Conservation (phyloP, 2,888 invertebrate species). For the Oeneis ivallda region DNA sequence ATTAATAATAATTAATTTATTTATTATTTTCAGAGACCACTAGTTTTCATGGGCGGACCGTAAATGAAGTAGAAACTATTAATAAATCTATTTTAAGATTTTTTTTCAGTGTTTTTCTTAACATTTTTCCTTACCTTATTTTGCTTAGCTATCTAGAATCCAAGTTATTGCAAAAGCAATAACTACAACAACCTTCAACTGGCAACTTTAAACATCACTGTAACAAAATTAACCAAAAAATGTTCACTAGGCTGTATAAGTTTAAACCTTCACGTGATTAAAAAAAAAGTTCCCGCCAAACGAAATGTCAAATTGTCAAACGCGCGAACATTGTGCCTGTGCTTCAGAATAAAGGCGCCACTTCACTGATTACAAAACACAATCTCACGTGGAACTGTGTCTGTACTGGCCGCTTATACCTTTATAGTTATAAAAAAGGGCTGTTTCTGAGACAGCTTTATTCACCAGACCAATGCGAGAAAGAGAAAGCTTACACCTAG, state of each 20-base stretch:
- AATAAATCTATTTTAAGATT: slow-evolving; percentile 1
- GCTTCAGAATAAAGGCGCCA: slow-evolving; percentile 74
- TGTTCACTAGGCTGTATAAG: slow-evolving; percentile 55
- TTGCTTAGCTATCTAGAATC: slow-evolving; percentile 62
- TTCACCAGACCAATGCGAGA: slow-evolving; percentile 51
- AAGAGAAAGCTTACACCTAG: slow-evolving; percentile 57
- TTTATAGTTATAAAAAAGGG: slow-evolving; percentile 74
- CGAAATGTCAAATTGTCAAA: slow-evolving; percentile 77
- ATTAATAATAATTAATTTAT: not conserved
- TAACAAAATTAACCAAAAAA: slow-evolving; percentile 47
- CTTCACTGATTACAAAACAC: slow-evolving; percentile 80
- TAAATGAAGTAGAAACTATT: not conserved
- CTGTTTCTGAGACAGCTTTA: slow-evolving; percentile 62
- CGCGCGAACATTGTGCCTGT: slow-evolving; percentile 73
- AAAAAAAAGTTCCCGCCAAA: slow-evolving; percentile 73
- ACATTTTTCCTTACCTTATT: slow-evolving; percentile 59
- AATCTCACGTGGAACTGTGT: slow-evolving; percentile 76
- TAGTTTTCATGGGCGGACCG: slow-evolving; percentile 55
- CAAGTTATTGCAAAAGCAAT: slow-evolving; percentile 77
- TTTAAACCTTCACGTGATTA: slow-evolving; percentile 47
- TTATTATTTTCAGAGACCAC: slow-evolving; percentile 62
- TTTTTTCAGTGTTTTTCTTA: not conserved
- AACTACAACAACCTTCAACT: slow-evolving; percentile 73
- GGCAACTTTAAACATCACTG: slow-evolving; percentile 65
- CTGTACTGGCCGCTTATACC: slow-evolving; percentile 63